phyloP scores from a whole-genome alignment of 2,797 vertebrate genomes.

The Sebastes glaucus region DNA sequence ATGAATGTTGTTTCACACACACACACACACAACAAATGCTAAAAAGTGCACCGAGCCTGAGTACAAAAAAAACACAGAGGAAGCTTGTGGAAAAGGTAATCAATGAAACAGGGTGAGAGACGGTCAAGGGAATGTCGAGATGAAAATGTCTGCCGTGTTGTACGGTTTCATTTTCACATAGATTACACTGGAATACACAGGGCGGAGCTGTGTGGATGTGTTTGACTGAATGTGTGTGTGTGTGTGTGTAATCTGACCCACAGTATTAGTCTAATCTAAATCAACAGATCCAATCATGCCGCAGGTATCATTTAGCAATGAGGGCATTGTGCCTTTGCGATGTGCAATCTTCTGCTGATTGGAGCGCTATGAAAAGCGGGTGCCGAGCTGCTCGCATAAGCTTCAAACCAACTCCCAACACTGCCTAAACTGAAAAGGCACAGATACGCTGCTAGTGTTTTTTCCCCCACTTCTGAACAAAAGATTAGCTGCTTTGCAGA shows the following conservation, averaged over 20 bases:
- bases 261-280: constrained; percentile 36
- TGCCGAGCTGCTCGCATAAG: neutral
- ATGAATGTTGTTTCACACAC: constrained; percentile 29
- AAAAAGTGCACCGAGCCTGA: neutral
- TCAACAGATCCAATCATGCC: constrained; percentile 42
- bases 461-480: constrained; percentile 11
- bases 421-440: neutral
- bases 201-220: neutral
- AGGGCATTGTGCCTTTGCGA: constrained; percentile 16
- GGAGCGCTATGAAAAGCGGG: constrained; percentile 6
- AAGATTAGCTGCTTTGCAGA: constrained; percentile 13
- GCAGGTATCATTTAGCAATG: constrained; percentile 36
- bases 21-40: constrained; percentile 7
- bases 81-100: constrained; percentile 22
- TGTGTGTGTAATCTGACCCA: constrained; percentile 22
- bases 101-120: constrained; percentile 17
- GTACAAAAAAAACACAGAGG: constrained; percentile 10
- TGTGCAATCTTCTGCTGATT: constrained; percentile 34
- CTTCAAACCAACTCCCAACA: constrained; percentile 4
- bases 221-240: neutral
- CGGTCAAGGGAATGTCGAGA: neutral
- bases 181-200: neutral
- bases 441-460: neutral
- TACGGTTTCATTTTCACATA: constrained; percentile 28
- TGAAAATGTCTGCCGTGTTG: constrained; percentile 31